phyloP scores from a whole-genome alignment of 2,797 vertebrate species.

The Macrochelys suwanniensis region DNA sequence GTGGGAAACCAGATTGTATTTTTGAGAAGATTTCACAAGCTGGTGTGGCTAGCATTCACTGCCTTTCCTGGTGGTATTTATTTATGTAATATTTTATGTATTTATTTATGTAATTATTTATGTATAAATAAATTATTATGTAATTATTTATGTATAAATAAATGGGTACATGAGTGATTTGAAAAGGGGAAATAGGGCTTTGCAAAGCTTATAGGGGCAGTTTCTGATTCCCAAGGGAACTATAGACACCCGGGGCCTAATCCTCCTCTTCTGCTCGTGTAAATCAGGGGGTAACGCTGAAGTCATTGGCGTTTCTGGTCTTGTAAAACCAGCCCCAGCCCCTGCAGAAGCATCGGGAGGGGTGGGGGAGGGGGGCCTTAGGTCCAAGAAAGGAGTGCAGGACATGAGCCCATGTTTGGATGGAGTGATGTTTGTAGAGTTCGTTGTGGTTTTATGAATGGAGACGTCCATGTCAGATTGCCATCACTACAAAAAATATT shows the following conservation, averaged over 20 bases:
- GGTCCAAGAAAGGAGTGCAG: slow-evolving; percentile 23
- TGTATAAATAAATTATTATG: no score
- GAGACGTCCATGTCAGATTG: slow-evolving; percentile 58
- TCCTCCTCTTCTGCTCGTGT: slow-evolving; percentile 46
- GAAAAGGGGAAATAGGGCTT: slow-evolving; percentile 3
- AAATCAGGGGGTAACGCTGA: not conserved
- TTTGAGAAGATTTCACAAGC: slow-evolving; percentile 23
- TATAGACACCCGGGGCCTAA: slow-evolving; percentile 30
- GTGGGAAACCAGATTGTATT: not conserved
- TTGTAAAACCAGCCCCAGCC: slow-evolving; percentile 58
- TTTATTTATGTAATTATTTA: no score
- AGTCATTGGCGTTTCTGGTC: slow-evolving; percentile 42
- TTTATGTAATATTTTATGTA: no score
- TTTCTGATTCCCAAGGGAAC: slow-evolving; percentile 36
- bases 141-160: no score
- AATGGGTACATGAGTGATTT: not conserved
- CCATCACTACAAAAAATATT: slow-evolving; percentile 70
- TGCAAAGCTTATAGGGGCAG: not conserved
- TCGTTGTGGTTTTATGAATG: not conserved
- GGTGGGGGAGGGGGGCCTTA: not conserved
- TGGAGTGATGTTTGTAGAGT: not conserved
- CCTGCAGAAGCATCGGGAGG: slow-evolving; percentile 61
- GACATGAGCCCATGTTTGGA: not conserved
- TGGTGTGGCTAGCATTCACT: not conserved
- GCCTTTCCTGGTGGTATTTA: not conserved